Conservation (phyloP, 2,888 invertebrate species). For the Caenorhabditis sp. region DNA sequence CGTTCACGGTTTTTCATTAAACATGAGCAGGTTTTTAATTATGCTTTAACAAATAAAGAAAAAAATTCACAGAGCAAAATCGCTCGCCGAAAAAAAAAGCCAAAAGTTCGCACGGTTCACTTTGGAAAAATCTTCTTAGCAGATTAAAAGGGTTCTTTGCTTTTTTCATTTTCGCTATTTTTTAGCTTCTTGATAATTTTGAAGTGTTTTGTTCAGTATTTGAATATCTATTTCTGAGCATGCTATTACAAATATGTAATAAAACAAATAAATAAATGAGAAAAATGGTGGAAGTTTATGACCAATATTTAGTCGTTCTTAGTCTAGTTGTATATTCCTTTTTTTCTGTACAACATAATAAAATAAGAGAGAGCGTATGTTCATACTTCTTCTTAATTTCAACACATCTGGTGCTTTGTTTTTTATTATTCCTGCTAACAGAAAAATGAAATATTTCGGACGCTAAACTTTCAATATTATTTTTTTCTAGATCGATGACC, state of each 20-base stretch:
- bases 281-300: no score
- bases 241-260: not conserved
- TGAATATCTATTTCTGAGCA: not conserved
- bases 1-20: not conserved
- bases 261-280: not conserved
- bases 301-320: no score
- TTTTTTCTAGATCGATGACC: constrained; percentile 48
- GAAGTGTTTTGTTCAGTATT: not conserved
- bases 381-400: not conserved
- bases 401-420: not conserved
- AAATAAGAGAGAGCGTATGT: not conserved
- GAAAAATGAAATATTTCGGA: not conserved
- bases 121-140: not conserved
- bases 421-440: constrained; percentile 1
- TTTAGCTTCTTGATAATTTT: not conserved
- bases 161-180: not conserved
- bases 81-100: not conserved
- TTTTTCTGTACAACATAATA: no score
- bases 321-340: no score
- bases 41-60: not conserved
- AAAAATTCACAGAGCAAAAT: not conserved
- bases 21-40: no score
- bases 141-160: not conserved
- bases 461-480: not conserved
- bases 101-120: not conserved